Evolutionary conservation across 1,140 invertebrate species (phyloP).

Genomic region (Ptiloglossa arizonensis): DNA sequence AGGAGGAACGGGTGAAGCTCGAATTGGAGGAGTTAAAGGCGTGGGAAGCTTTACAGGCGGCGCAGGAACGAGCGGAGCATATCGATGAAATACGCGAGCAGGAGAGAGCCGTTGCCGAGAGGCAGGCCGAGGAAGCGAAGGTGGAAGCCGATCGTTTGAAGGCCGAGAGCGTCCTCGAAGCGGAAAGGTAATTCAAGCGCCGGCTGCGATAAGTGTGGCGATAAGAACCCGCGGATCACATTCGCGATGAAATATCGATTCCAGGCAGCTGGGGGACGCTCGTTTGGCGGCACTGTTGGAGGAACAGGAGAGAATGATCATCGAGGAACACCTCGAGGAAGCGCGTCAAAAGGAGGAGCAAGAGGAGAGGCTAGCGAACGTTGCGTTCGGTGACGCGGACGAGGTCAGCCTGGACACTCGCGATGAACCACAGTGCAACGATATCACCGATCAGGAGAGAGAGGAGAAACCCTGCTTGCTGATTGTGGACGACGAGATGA

Average conservation of each 20-base stretch:
- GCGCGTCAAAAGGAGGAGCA: conserved; percentile 67
- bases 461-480: conserved; percentile 73
- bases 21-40: conserved; percentile 74
- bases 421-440: conserved; percentile 45
- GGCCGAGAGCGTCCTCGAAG: conserved; percentile 64
- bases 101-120: conserved; percentile 73
- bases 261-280: conserved; percentile 69
- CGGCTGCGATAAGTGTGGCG: too few species aligned
- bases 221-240: background rate
- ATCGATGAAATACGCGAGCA: conserved; percentile 75
- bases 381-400: conserved; percentile 28
- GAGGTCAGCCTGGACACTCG: conserved; percentile 55
- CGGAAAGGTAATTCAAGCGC: conserved; percentile 64
- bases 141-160: conserved; percentile 70
- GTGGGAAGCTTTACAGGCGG: conserved; percentile 70
- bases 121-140: conserved; percentile 72
- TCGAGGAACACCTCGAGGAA: conserved; percentile 70
- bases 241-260: background rate
- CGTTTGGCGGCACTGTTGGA: conserved; percentile 64
- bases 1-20: conserved; percentile 69
- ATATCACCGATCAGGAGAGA: conserved; percentile 70
- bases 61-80: conserved; percentile 69
- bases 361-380: conserved; percentile 69
- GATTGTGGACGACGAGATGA: conserved; percentile 71
- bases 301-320: conserved; percentile 64